Evolutionary conservation across 1,140 invertebrate genomes (phyloP).

Genomic region (Nylanderia fulva): DNA sequence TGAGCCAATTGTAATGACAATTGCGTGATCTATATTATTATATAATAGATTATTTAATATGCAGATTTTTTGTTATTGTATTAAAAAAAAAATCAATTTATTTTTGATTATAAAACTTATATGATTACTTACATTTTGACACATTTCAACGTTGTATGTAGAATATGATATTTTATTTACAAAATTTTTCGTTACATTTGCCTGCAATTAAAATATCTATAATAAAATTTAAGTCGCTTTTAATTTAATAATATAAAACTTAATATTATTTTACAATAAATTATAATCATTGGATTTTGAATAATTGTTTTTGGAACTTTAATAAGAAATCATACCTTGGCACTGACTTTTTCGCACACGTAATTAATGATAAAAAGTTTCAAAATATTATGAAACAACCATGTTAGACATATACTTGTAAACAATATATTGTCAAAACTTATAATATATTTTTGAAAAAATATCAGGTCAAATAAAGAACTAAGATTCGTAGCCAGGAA

Average conservation of each 20-base stretch:
- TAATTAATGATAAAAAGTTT: constrained; percentile 31
- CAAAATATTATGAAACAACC: not conserved
- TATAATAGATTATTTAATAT: not conserved
- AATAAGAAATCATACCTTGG: constrained; percentile 19
- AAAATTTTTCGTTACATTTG: not conserved
- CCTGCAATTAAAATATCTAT: not conserved
- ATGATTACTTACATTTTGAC: constrained; percentile 2
- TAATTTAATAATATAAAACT: not conserved
- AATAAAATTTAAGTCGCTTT: not conserved
- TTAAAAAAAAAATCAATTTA: not conserved
- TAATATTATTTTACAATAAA: not conserved
- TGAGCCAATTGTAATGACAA: not conserved
- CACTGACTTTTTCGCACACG: not conserved
- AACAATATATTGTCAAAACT: too few relatives aligned
- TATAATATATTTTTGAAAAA: too few relatives aligned
- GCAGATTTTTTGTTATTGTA: not conserved
- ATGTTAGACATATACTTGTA: not conserved
- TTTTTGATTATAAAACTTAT: not conserved
- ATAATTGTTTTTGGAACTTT: not conserved
- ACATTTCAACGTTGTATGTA: not conserved
- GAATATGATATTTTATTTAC: constrained; percentile 2
- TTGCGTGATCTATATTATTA: constrained; percentile 29
- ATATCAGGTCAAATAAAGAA: too few relatives aligned
- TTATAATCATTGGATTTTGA: not conserved
- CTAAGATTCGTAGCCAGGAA: not conserved